Evolutionary conservation across 2,113 vertebrate species (phyloP).

Genomic region (Nicator chloris): DNA sequence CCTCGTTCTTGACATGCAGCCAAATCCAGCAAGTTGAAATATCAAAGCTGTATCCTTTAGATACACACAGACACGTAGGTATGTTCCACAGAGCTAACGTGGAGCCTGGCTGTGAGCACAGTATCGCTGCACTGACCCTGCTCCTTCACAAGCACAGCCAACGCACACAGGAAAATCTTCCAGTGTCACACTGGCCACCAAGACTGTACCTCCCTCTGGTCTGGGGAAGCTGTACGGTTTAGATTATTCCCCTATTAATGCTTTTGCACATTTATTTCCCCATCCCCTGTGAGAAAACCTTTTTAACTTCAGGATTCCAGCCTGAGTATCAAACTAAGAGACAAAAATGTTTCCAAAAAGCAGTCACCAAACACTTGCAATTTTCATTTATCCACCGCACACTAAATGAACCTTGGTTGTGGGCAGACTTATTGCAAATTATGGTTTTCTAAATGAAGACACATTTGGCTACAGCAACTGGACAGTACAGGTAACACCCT

Average conservation of each 20-base stretch:
- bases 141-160: background rate
- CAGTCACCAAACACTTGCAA: background rate
- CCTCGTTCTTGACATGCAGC: background rate
- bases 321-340: background rate
- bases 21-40: background rate
- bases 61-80: rapidly evolving
- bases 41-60: background rate
- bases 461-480: background rate
- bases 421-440: background rate
- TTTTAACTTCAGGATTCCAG: background rate
- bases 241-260: background rate
- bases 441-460: background rate
- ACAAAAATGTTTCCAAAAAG: background rate
- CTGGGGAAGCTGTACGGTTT: background rate
- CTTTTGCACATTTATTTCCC: background rate
- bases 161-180: background rate
- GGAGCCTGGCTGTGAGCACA: background rate
- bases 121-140: background rate
- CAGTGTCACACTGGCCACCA: background rate
- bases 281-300: background rate
- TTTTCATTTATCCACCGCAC: background rate
- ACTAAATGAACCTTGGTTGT: background rate
- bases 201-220: background rate
- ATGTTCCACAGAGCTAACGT: rapidly evolving
- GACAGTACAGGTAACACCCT: background rate